Percentiles rank a stretch among this genome's conserved stretches.
phyloP scores from a whole-genome alignment of 1,140 invertebrate genomes.

The Holotrichia oblita region DNA sequence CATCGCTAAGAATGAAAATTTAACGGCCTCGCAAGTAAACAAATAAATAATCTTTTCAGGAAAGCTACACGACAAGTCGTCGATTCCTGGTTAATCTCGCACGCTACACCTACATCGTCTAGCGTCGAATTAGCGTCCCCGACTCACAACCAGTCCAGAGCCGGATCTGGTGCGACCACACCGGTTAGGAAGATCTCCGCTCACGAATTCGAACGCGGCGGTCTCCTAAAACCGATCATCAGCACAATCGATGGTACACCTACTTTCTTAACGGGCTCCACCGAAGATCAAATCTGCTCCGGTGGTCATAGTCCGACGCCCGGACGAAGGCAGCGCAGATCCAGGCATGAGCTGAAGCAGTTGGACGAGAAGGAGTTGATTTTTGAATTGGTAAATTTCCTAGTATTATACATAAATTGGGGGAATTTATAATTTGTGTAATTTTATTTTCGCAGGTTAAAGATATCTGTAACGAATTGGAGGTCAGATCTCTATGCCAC shows the following conservation, averaged over 20 bases:
- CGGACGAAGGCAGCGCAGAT: conserved; percentile 73
- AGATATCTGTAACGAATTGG: conserved; percentile 96
- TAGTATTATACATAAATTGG: no score
- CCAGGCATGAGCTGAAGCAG: conserved; percentile 83
- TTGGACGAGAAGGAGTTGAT: conserved; percentile 95
- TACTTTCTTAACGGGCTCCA: conserved; percentile 78
- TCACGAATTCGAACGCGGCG: conserved; percentile 93
- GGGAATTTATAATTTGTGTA: no score
- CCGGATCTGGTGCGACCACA: conserved; percentile 83
- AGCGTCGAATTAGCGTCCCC: conserved; percentile 69
- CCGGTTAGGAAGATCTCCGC: conserved; percentile 95
- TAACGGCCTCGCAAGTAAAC: no score
- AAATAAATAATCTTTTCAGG: conserved; percentile 63
- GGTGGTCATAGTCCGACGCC: conserved; percentile 61
- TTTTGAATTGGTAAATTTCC: conserved; percentile 92
- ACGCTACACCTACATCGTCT: conserved; percentile 76
- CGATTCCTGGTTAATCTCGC: conserved; percentile 90
- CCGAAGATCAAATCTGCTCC: conserved; percentile 46
- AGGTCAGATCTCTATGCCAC: conserved; percentile 91
- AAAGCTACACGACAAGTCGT: conserved; percentile 92
- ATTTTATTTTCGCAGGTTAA: conserved; percentile 72
- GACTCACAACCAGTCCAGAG: conserved; percentile 68
- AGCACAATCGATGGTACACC: conserved; percentile 88
- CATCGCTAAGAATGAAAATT: no score
- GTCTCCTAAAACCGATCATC: conserved; percentile 89